Percentiles rank a stretch among this genome's conserved stretches.
Evolutionary conservation across 2,797 vertebrate genomes (phyloP).

Genomic region (Sebastes reedi): DNA sequence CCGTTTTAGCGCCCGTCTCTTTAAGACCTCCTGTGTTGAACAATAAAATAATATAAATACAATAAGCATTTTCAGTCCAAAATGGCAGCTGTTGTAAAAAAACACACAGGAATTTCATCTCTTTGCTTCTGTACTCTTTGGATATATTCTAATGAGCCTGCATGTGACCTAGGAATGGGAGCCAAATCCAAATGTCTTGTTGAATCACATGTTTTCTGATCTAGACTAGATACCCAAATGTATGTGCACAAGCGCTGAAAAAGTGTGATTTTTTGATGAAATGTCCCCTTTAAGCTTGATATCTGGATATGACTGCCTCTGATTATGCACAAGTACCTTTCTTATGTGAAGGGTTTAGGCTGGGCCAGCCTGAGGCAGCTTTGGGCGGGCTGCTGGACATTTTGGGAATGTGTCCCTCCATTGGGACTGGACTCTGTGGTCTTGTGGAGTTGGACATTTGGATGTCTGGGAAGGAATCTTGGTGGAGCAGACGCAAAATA

Average conservation of each 20-base stretch:
- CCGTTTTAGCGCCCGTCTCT: not conserved
- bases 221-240: no score
- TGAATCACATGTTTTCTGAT: no score
- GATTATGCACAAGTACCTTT: constrained; percentile 85
- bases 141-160: no score
- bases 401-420: constrained; percentile 85
- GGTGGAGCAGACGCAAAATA: not conserved
- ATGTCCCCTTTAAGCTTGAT: not conserved
- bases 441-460: constrained; percentile 86
- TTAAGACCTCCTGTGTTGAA: not conserved
- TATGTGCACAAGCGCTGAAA: not conserved
- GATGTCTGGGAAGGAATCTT: constrained; percentile 89
- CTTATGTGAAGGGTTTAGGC: constrained; percentile 87
- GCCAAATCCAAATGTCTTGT: no score
- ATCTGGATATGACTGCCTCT: not conserved
- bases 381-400: constrained; percentile 92
- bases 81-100: no score
- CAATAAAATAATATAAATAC: no score
- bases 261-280: not conserved
- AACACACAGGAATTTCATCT: no score
- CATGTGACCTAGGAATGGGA: no score
- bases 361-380: constrained; percentile 85
- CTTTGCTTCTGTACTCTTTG: no score
- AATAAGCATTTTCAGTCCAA: no score
- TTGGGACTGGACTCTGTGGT: constrained; percentile 82